Conservation (phyloP, 2,113 vertebrate genomes). For the Dolichotis patagonum region DNA sequence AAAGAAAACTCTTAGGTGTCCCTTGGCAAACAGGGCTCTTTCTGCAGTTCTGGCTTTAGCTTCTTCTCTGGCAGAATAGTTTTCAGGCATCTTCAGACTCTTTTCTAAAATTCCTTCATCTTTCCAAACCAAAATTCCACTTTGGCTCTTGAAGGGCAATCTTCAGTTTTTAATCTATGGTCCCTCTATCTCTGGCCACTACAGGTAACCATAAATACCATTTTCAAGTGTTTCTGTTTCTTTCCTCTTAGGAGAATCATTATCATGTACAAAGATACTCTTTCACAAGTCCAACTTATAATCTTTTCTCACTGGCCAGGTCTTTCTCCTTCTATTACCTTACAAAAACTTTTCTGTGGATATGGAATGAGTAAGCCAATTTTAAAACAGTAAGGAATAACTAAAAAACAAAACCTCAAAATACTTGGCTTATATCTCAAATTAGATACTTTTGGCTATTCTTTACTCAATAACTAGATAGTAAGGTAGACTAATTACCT, state of each 20-base stretch:
- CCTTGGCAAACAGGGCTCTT: background rate
- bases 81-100: background rate
- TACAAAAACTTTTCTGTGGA: conserved; percentile 2
- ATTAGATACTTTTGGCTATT: background rate
- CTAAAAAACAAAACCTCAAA: conserved; percentile 29
- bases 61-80: background rate
- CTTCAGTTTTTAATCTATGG: background rate
- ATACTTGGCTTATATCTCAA: background rate
- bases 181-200: background rate
- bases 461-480: conserved; percentile 49
- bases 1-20: background rate
- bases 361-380: background rate
- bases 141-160: background rate
- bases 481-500: conserved; percentile 19
- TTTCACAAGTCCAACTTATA: background rate
- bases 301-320: background rate
- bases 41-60: background rate
- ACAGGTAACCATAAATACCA: background rate
- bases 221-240: conserved; percentile 6
- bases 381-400: background rate
- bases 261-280: background rate
- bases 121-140: background rate
- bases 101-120: background rate
- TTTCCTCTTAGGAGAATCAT: background rate
- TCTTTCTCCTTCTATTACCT: background rate